Base-by-base conservation (phyloP, 2,888 invertebrate genomes). In the Liodrosophila aerea region DNA sequence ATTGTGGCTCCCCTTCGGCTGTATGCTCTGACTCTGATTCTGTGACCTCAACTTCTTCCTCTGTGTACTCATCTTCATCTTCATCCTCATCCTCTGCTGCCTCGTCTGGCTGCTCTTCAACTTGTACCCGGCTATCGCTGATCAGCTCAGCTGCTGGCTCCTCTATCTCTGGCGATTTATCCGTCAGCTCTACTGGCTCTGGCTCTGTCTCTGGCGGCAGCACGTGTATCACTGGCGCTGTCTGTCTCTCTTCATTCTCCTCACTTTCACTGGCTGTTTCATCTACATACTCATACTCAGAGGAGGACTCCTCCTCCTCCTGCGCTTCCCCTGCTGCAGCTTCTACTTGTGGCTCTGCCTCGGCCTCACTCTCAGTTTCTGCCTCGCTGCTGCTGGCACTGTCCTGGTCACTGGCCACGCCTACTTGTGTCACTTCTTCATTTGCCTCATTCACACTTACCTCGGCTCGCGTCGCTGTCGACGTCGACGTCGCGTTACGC, bases 401-500 rank as follows among this genome's bases (percentile, higher is more conserved):
- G 34, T 60, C 70, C 41, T 64, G 71, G 41, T 64, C 76, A 50
- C 61, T 71, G 37, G 69, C 68, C 13, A 58, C 64, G 52, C 27
- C 53, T 16, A 5, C 50, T 13, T 37, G 54, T 27, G 34, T 52
- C 51, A 31, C 82, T 82, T 85, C 88, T 82, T 87, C 84, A 77
- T 83, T 78, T 80, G 87, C 72, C 71, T 86, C 87, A 88, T 82
- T 87, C 86, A 89, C 88, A 94, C 94, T 94, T 93, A 95, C 94
- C 94, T 94, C 94, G 89, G 93, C 92, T 87, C 94, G 93, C 76
- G 95, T 93, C 76, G 95, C 93, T 76, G 95, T 93, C 87, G 93
- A 91, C 89, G 95, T 93, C 87, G 93, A 91, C 89, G 95, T 93
- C 87, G 93, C 92, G 90, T 94, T 93, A 89, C 93, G 92, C 88